phyloP scores from a whole-genome alignment of 1,140 invertebrate genomes.

The Cotesia typhae region DNA sequence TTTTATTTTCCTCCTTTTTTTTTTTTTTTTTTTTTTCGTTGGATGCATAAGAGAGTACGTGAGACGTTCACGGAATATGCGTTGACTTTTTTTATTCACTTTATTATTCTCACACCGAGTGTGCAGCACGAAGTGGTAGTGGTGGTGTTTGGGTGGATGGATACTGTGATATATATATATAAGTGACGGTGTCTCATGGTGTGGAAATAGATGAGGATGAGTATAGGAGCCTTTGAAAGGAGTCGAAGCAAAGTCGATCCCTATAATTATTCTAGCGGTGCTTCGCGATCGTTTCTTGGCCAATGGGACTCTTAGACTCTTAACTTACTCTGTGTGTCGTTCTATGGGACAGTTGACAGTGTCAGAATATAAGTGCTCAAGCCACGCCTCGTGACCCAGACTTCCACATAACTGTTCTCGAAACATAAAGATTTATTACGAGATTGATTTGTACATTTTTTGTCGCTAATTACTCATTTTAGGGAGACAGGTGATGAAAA shows the following conservation, averaged over 20 bases:
- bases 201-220: too few species aligned
- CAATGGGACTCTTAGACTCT: conserved; percentile 55
- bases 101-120: background rate
- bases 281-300: conserved; percentile 61
- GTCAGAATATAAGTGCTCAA: conserved; percentile 46
- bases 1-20: too few species aligned
- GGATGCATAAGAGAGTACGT: conserved; percentile 6
- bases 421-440: conserved; percentile 38
- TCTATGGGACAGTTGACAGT: conserved; percentile 63
- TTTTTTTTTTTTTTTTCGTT: too few species aligned
- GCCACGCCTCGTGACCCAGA: conserved; percentile 67
- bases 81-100: conserved; percentile 1
- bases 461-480: too few species aligned
- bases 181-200: too few species aligned
- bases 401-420: conserved; percentile 65
- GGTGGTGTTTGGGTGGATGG: background rate
- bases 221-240: too few species aligned
- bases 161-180: background rate
- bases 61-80: conserved; percentile 8
- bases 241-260: background rate
- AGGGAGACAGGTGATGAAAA: too few species aligned
- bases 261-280: conserved; percentile 63
- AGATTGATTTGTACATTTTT: conserved; percentile 7
- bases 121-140: too few species aligned
- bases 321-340: conserved; percentile 43